Percentiles rank a stretch among this genome's conserved stretches.
Evolutionary conservation across 2,113 vertebrate genomes (phyloP).

Genomic region (Chrysemys picta): DNA sequence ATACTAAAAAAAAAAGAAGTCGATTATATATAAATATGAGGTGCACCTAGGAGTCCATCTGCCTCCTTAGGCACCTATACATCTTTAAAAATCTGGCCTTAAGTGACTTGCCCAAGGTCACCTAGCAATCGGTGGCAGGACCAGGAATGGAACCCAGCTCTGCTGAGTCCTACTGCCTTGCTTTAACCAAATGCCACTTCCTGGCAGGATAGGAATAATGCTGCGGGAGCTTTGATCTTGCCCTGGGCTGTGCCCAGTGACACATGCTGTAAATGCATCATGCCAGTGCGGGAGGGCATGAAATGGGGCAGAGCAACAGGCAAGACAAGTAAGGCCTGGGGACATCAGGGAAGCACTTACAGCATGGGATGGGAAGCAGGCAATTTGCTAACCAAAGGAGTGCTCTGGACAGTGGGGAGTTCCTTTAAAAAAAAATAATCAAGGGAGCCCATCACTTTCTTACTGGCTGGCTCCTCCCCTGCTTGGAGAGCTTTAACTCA

Average conservation of each 20-base stretch:
- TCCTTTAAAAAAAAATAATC: background rate
- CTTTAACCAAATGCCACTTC: background rate
- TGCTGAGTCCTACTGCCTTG: background rate
- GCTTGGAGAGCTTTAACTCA: background rate
- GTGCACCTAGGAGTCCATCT: background rate
- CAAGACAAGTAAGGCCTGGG: background rate
- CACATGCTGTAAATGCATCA: background rate
- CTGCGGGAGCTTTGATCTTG: background rate
- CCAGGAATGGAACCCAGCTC: background rate
- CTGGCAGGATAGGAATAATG: background rate
- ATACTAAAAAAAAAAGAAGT: no score
- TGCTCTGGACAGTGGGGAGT: background rate
- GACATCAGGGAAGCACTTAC: background rate
- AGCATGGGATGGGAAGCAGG: background rate
- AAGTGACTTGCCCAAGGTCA: background rate
- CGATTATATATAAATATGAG: background rate
- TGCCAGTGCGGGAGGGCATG: slow-evolving; percentile 5
- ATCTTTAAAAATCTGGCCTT: no score
- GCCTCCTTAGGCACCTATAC: no score
- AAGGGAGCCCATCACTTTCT: no score
- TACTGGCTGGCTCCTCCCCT: slow-evolving; percentile 3
- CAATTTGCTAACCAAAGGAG: background rate
- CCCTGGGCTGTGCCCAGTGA: background rate
- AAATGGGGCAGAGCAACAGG: background rate
- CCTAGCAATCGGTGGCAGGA: background rate